These are phyloP conservation scores for Lycodopsis pacificus DNA, from an alignment of 2,797 vertebrate genomes.

Conservation along the genomic window DNA sequence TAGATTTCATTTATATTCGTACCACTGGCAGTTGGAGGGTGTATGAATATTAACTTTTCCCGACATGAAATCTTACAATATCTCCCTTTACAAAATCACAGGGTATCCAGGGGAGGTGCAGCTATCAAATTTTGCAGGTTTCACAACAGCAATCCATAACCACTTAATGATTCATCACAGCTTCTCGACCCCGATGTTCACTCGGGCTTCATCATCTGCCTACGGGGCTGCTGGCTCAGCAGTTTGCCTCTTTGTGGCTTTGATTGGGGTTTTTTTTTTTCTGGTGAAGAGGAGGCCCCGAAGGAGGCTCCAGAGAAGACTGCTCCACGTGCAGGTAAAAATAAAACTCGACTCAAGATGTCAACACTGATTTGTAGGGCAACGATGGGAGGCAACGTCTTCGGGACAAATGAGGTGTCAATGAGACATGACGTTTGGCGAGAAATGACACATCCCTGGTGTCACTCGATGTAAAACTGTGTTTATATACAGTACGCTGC, in stretches of 20 bases:
- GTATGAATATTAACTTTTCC: constrained; percentile 58
- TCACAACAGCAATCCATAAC: constrained; percentile 29
- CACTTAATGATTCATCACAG: constrained; percentile 45
- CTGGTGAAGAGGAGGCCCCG: constrained; percentile 23
- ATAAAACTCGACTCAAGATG: constrained; percentile 15
- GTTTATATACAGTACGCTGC: neutral
- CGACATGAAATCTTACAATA: constrained; percentile 42
- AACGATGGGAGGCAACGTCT: constrained; percentile 29
- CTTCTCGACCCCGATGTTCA: constrained; percentile 45
- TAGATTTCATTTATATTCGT: constrained; percentile 75
- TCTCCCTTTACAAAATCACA: constrained; percentile 9
- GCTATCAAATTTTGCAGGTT: constrained; percentile 35
- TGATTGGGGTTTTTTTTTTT: constrained; percentile 38
- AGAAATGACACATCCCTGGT: constrained; percentile 16
- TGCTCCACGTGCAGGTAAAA: neutral
- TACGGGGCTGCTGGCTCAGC: constrained; percentile 21
- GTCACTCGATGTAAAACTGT: constrained; percentile 24
- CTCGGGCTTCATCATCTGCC: constrained; percentile 42
- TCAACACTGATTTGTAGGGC: constrained; percentile 41
- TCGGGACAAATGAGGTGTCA: constrained; percentile 29
- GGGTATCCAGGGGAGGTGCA: constrained; percentile 5
- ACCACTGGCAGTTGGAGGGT: constrained; percentile 41
- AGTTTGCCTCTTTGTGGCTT: constrained; percentile 29
- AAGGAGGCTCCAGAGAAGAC: constrained; percentile 28
- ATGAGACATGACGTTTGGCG: constrained; percentile 18